Base-by-base conservation (phyloP, 1,140 invertebrate species). In the Hermetia illucens region DNA sequence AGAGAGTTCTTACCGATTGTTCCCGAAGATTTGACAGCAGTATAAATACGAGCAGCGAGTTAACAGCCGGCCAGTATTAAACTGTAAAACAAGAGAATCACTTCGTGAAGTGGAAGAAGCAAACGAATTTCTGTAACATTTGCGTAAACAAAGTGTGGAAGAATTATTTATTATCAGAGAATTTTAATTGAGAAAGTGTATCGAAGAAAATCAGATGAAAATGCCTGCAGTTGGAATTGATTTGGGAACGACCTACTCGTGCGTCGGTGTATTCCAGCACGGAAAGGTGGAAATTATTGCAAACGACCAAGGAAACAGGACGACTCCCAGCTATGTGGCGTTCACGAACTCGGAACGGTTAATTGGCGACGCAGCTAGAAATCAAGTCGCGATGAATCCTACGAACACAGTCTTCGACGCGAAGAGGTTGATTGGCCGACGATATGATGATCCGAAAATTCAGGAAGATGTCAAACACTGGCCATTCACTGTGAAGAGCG, bases 301-400 rank as follows among this genome's bases (percentile, higher is more conserved):
- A 52, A 93, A 94, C 60, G 89, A 93, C 61, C 87, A 91, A 63
- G 92, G 91, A 53, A 96, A 96, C 66, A 71, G 92, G 46, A 96
- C 91, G 19, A 97, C 93, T 39, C 93, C 93, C 21, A 89, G 84
- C 42, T 96, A 95, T 72, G 92, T 97, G 17, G 91, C 91, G 29
- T 97, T 96, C 69, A 95, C 88, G 39, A 93, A 96, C 60, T 90
- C 85, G 3, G 92, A 96, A 62, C 82, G 92, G 61, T 77, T 96
- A 42, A 93, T 96, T 61, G 91, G 92, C 37, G 92, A 96, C 75
- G 90, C 90, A 42, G 92, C 92, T 49, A 82, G 81, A 57, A 80
- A 80, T 40, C 55, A 60, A 44, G 58, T 58, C 39, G 60, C 58
- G 44, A 60, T 61, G 58, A 63, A 63, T 52, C 58, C 60, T 25